Evolutionary conservation across 2,888 invertebrate genomes (phyloP).

Genomic region (Myopa testacea): DNA sequence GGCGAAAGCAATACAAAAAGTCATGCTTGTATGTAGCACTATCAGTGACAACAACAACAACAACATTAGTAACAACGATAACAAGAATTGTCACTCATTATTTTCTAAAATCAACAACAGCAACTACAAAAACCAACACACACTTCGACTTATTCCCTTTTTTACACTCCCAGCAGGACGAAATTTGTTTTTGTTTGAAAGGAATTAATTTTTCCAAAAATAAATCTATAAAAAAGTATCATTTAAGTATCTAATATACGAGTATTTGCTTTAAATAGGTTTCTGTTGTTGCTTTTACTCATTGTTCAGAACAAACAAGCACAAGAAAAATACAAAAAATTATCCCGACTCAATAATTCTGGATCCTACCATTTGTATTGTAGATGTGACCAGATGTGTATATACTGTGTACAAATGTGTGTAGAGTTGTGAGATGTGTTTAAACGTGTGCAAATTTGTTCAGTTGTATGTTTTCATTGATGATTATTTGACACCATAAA

Average conservation of each 20-base stretch:
- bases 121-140: not conserved
- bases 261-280: not conserved
- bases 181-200: not conserved
- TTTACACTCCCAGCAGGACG: not conserved
- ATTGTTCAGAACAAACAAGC: not conserved
- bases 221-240: not conserved
- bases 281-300: not conserved
- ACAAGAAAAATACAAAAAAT: not conserved
- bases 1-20: slow-evolving; percentile 44
- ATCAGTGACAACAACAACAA: not conserved
- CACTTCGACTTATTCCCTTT: slow-evolving; percentile 1
- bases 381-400: slow-evolving; percentile 7
- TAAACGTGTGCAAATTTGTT: not conserved
- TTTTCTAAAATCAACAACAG: too few relatives aligned
- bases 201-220: not conserved
- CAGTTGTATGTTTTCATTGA: not conserved
- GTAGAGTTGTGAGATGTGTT: too few relatives aligned
- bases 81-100: too few relatives aligned
- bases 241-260: too few relatives aligned
- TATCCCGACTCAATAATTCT: not conserved
- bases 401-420: not conserved
- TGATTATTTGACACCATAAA: not conserved
- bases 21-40: slow-evolving; percentile 40
- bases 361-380: not conserved
- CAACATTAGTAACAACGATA: too few relatives aligned